These are phyloP conservation scores for Rhegmatorhina hoffmannsi DNA, from an alignment of 2,113 vertebrate species.

Conservation along the genomic window DNA sequence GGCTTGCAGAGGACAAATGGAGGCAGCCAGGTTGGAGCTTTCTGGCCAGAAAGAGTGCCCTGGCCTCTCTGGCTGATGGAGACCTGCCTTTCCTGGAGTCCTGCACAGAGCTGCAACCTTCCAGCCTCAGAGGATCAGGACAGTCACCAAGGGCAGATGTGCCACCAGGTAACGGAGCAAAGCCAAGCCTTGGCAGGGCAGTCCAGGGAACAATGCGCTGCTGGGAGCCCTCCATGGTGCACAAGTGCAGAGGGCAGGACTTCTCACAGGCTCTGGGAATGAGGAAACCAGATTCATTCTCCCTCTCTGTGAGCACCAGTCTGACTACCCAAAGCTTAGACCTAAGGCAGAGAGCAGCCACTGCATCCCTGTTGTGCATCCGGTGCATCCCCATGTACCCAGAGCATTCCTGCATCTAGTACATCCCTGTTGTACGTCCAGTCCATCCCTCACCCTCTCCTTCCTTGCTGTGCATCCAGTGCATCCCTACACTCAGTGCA, in stretches of 20 bases:
- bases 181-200: not conserved
- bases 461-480: not conserved
- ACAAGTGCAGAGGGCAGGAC: not conserved
- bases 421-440: too few relatives aligned
- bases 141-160: not conserved
- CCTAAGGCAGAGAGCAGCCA: accelerated
- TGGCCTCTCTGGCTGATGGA: accelerated
- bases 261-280: not conserved
- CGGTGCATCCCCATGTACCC: accelerated
- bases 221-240: not conserved
- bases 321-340: too few relatives aligned
- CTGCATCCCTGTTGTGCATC: not conserved
- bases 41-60: not conserved
- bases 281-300: not conserved
- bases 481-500: not conserved
- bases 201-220: not conserved
- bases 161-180: not conserved
- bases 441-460: not conserved
- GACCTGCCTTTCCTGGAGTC: not conserved
- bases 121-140: not conserved
- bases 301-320: accelerated
- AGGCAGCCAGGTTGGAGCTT: not conserved
- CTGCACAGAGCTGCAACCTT: accelerated
- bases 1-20: not conserved
- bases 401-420: not conserved